phyloP scores from a whole-genome alignment of 2,113 vertebrate species.

The Apus apus region DNA sequence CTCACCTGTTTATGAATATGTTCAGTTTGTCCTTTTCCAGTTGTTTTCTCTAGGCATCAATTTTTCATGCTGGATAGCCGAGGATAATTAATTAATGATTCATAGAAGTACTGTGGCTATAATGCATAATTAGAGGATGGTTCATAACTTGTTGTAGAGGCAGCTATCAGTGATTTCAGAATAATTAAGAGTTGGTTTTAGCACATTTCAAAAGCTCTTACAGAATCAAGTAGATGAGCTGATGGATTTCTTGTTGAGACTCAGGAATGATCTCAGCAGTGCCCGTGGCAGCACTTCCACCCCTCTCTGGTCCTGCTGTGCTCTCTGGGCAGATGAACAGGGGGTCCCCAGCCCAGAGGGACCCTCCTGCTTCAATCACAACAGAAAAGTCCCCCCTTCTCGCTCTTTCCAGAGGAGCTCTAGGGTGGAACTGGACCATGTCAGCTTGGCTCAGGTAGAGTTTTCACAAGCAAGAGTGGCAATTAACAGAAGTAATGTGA shows the following conservation, averaged over 20 bases:
- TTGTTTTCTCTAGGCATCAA: slow-evolving; percentile 50
- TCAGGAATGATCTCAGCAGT: fast-evolving
- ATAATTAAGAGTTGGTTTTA: slow-evolving; percentile 31
- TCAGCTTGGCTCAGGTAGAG: not conserved
- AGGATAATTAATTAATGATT: slow-evolving; percentile 68
- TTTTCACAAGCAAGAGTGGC: not conserved
- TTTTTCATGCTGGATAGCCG: slow-evolving; percentile 46
- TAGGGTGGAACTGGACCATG: fast-evolving
- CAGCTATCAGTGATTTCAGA: slow-evolving; percentile 32
- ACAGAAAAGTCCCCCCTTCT: not conserved
- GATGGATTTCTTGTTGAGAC: not conserved
- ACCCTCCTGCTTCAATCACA: not conserved
- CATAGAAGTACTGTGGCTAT: slow-evolving; percentile 38
- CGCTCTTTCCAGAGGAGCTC: not conserved
- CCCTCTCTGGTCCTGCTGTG: not conserved
- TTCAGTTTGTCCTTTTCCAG: not conserved
- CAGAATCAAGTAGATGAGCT: not conserved
- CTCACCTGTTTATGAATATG: not conserved
- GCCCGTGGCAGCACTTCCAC: not conserved
- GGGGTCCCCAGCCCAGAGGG: not conserved
- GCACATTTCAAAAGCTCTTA: not conserved
- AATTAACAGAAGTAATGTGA: not conserved
- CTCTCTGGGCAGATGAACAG: fast-evolving
- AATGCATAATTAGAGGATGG: slow-evolving; percentile 24
- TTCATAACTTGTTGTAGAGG: slow-evolving; percentile 46